Evolutionary conservation across 2,888 invertebrate genomes (phyloP), one percentile per base, ranked within the genome.

Genomic region (Uloborus plumipes): DNA sequence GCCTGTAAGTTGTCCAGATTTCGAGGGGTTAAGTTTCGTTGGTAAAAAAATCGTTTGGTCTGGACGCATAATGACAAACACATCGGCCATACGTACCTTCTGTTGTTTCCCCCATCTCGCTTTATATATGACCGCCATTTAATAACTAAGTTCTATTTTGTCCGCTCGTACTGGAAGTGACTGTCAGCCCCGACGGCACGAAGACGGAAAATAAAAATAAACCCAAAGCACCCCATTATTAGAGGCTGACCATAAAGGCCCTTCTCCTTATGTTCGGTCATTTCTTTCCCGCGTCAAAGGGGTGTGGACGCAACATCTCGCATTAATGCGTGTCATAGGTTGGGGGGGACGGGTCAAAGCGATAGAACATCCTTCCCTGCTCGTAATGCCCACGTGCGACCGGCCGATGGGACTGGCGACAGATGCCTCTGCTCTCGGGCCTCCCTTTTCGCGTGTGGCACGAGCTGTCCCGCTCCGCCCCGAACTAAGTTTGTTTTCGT

Each of bases 321-420:
- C 78, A 78, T 78, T 78, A 78, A 78, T 78, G 72, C 72, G 64
- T 78, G 71, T 78, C 77, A 61, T 22, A n/a, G 20, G 61, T 31
- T 13, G 31, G 16, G 39, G 55, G 49, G 53, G 61, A 74, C 22
- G 74, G 80, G 80, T 80, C 80, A 74, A 64, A 74, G 67, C 74
- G 70, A 70, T 69, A 69, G 73, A 67, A 49, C 80, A 74, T 69
- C 74, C 79, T 70, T 67, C 16, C 69, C n/a, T 51, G 69, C n/a
- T 64, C 75, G 67, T 73, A 69, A 81, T 74, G 69, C 53, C 80
- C 80, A 80, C 65, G 75, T 81, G 75, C 71, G 70, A 65, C 65
- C 65, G 26, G 69, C 75, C 75, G 65, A 70, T 81, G 81, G 70
- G 75, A 81, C 53, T 65, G 59, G 66, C 75, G 74, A 66, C 81